Evolutionary conservation across 2,797 vertebrate species (phyloP), one percentile per base, ranked within the genome.

Genomic region (Parotocinclus haroldoi): DNA sequence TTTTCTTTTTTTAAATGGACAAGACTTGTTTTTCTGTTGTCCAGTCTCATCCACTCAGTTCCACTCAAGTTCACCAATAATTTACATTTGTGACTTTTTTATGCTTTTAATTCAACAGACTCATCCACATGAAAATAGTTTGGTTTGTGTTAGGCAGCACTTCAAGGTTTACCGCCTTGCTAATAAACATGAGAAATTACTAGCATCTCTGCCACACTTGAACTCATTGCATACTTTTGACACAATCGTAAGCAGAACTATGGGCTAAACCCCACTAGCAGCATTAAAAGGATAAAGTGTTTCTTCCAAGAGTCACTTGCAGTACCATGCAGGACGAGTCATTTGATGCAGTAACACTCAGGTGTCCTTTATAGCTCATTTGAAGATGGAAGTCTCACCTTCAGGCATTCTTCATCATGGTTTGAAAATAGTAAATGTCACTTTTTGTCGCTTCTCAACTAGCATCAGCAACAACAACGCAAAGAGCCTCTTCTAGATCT

Each of bases 381-480:
- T 64, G 63, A 51, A 58, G 38, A 42, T 62, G 13, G 45, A 48
- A 17, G 16, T 49, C 58, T 66, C 73, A 78, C 67, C 63, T 61
- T 36, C 13, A 8, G 40, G 38, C 70, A 77, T 82, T 80, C 78
- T 76, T 79, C 78, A 69, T 85, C 86, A 87, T 84, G 84, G 81
- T 80, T 80, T 76, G 67, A 69, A 84, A 84, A 83, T 81, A 82
- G 84, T 86, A 88, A 90, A 89, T 89, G 86, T 88, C 85, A 89
- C n/a, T 81, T 79, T 77, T 77, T 79, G 82, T 86, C 86, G 84
- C 76, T 78, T 80, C 78, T 78, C 68, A 74, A 77, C 48, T 48
- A 13, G 58, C 68, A 61, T 10, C 69, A 51, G 59, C 9, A 66
- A 66, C 53, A 68, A 67, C 17, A 40, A 64, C 58, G 68, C 59